Evolutionary conservation across 2,888 invertebrate genomes (phyloP).

Genomic region (Drosophila aldrichi): DNA sequence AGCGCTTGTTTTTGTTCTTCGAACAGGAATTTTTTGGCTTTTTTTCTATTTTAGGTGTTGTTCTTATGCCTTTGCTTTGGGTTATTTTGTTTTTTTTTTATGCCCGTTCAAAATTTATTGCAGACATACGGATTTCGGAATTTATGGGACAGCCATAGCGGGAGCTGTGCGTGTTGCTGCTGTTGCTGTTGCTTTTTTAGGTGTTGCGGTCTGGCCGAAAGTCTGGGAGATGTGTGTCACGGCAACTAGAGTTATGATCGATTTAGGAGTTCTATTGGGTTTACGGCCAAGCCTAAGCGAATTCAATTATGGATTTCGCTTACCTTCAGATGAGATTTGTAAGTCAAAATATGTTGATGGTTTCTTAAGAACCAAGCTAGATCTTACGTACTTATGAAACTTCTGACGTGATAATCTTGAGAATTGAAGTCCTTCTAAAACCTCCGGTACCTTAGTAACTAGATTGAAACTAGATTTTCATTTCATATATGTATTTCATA

Average conservation of each 20-base stretch:
- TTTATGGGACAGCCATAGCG: constrained; percentile 58
- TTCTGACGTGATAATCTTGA: no score
- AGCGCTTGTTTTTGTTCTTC: constrained; percentile 34
- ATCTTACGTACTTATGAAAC: no score
- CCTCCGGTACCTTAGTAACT: no score
- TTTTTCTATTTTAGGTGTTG: constrained; percentile 74
- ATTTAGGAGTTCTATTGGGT: neutral
- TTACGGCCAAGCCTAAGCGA: neutral
- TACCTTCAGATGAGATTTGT: neutral
- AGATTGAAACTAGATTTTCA: no score
- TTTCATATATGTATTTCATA: no score
- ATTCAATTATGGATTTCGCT: neutral
- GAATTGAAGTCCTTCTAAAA: no score
- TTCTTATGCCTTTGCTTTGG: constrained; percentile 39
- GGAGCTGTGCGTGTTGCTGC: constrained; percentile 1
- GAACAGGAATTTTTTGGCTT: constrained; percentile 61
- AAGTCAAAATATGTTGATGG: neutral
- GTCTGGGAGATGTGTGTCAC: constrained; percentile 16
- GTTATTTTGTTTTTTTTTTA: constrained; percentile 48
- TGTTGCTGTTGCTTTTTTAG: constrained; percentile 6
- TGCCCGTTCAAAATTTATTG: constrained; percentile 72
- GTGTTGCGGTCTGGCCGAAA: constrained; percentile 5
- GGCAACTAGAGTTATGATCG: constrained; percentile 12
- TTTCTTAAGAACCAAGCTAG: neutral
- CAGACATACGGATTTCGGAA: constrained; percentile 69